phyloP scores from a whole-genome alignment of 2,113 vertebrate genomes.

The Chaetodon trifascialis region DNA sequence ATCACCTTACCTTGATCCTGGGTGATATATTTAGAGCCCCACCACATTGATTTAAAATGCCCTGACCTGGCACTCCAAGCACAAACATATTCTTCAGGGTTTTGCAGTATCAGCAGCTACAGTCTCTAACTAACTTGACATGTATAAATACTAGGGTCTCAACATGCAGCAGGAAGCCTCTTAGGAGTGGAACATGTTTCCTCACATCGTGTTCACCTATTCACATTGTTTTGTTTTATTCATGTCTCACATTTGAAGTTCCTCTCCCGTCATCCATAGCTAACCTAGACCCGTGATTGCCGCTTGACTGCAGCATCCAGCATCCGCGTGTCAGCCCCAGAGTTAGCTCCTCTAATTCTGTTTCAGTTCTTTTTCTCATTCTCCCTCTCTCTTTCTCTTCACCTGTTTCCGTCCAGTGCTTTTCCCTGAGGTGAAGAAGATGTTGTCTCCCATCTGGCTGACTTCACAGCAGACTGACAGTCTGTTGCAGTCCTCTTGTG shows the following conservation, averaged over 20 bases:
- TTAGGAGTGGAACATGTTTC: slow-evolving; percentile 38
- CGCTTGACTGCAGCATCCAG: slow-evolving; percentile 49
- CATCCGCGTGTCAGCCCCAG: slow-evolving; percentile 33
- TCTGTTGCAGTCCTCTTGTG: slow-evolving; percentile 66
- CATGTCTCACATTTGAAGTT: slow-evolving; percentile 55
- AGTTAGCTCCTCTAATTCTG: slow-evolving; percentile 47
- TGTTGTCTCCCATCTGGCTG: slow-evolving; percentile 82
- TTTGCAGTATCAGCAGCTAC: slow-evolving; percentile 33
- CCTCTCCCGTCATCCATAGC: slow-evolving; percentile 38
- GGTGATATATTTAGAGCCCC: slow-evolving; percentile 40
- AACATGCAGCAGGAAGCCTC: slow-evolving; percentile 40
- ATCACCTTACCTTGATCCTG: slow-evolving; percentile 24
- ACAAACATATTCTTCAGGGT: slow-evolving; percentile 26
- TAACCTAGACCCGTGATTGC: slow-evolving; percentile 28
- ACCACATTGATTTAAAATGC: slow-evolving; percentile 19
- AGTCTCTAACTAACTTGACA: slow-evolving; percentile 37
- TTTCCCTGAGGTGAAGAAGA: slow-evolving; percentile 77
- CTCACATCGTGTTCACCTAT: slow-evolving; percentile 40
- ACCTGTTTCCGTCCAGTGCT: slow-evolving; percentile 67
- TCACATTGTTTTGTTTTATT: slow-evolving; percentile 70
- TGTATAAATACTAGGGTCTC: slow-evolving; percentile 50
- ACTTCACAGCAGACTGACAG: slow-evolving; percentile 77
- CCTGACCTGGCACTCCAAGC: slow-evolving; percentile 20
- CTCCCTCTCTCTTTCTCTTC: slow-evolving; percentile 32
- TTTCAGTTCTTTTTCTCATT: slow-evolving; percentile 25